A percentile compares a stretch with the other conserved stretches of the same genome.
phyloP scores from a whole-genome alignment of 2,888 invertebrate genomes.

The Callyntrura sp. region DNA sequence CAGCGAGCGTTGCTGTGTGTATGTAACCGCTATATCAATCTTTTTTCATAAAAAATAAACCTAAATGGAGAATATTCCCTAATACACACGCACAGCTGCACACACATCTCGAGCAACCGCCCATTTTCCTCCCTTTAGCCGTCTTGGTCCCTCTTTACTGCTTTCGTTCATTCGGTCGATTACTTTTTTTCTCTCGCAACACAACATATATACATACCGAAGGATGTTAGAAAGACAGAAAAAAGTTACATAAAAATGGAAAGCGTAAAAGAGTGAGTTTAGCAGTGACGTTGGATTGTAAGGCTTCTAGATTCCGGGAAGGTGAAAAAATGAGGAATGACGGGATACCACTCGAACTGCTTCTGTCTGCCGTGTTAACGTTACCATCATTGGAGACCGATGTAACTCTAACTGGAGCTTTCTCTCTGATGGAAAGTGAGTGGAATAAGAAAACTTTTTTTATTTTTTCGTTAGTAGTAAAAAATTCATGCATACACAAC shows the following conservation, averaged over 20 bases:
- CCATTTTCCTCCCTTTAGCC: not conserved
- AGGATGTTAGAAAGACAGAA: not conserved
- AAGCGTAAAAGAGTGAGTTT: not conserved
- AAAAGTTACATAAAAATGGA: not conserved
- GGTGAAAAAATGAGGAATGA: constrained; percentile 57
- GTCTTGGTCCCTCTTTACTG: not conserved
- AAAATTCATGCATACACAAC: constrained; percentile 9
- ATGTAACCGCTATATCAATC: not conserved
- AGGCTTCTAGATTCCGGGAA: not conserved
- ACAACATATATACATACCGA: not conserved
- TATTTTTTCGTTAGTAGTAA: not conserved
- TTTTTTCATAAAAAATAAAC: not conserved
- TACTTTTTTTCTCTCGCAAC: constrained; percentile 35
- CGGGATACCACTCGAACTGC: not conserved
- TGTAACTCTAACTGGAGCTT: not conserved
- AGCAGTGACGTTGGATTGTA: not conserved
- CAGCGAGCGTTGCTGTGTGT: not conserved
- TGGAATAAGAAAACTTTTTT: constrained; percentile 1
- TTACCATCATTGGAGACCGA: not conserved
- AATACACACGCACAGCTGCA: too few relatives aligned
- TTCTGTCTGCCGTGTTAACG: not conserved
- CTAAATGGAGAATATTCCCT: too few relatives aligned
- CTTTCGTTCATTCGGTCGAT: constrained; percentile 53
- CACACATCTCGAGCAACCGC: too few relatives aligned
- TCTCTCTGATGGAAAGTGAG: constrained; percentile 36